Evolutionary conservation across 1,140 invertebrate genomes (phyloP).

Genomic region (Hydropsyche tenuis): DNA sequence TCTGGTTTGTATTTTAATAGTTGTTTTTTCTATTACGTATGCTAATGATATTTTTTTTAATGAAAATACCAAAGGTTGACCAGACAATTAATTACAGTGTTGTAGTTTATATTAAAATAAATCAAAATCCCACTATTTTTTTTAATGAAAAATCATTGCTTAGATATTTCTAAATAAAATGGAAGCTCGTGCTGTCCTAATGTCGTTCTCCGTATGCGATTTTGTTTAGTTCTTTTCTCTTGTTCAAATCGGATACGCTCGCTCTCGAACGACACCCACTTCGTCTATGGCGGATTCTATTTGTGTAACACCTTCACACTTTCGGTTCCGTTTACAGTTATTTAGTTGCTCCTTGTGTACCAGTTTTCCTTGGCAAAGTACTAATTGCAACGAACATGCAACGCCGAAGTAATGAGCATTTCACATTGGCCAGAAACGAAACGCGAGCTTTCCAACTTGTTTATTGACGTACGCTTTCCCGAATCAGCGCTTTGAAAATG

Average conservation of each 20-base stretch:
- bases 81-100: slow-evolving; percentile 4
- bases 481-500: background rate
- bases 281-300: background rate
- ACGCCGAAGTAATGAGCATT: background rate
- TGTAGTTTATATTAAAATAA: background rate
- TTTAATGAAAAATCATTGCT: no score
- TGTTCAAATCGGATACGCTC: no score
- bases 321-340: slow-evolving; percentile 18
- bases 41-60: slow-evolving; percentile 8
- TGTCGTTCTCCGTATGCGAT: no score
- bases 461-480: background rate
- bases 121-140: no score
- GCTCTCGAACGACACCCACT: background rate
- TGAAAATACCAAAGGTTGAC: background rate
- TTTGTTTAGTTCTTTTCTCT: no score
- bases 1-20: background rate
- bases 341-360: background rate
- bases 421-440: background rate
- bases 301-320: slow-evolving; percentile 11
- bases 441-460: background rate
- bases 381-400: slow-evolving; percentile 10
- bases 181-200: no score
- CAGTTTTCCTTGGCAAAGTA: slow-evolving; percentile 2
- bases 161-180: no score
- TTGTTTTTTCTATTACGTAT: background rate